Base-by-base conservation (phyloP, 2,113 vertebrate species). In the Bettongia penicillata region DNA sequence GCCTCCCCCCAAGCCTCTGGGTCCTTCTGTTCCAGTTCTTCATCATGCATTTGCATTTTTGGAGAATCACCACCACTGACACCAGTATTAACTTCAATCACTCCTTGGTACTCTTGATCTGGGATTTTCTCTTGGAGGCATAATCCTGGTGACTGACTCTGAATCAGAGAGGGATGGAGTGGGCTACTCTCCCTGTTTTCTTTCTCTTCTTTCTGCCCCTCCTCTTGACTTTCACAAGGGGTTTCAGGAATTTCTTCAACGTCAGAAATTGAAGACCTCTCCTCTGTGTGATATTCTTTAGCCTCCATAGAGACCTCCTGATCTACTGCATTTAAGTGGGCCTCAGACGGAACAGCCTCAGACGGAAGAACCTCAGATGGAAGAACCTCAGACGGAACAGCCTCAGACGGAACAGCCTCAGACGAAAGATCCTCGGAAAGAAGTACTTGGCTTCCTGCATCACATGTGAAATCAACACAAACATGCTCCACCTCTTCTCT, bases 201-300 rank as follows among this genome's bases (percentile, higher is more conserved):
- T 90, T 90, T 47, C 23, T 98, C 96, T 93, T 98, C 98, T 90
- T 96, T 96, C 90, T 97, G 90, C 68, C 97, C 91, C 28, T 98
- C 96, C 94, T 93, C 96, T 92, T 97, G 98, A 90, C 98, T 98
- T 92, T 98, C 98, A 98, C 97, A 97, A 0, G 98, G 98, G 77
- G 97, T 99, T 97, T 98, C 98, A 57, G 98, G 98, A 94, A 99
- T 92, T 96, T 97, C 97, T 94, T 98, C 98, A 12, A 96, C 89
- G 68, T 98, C 98, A 91, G 97, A 97, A 24, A 53, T 94, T 16
- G 95, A 97, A 93, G 96, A 97, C 53, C 37, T 96, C 53, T 97
- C 98, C 89, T 98, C 97, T 53, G 97, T 91, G 3, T 96, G 94
- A 91, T 91, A 96, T 92, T 98, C 97, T 93, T 98, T 98, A 55